Evolutionary conservation across 2,113 vertebrate genomes (phyloP).

Genomic region (Calyptomena viridis): DNA sequence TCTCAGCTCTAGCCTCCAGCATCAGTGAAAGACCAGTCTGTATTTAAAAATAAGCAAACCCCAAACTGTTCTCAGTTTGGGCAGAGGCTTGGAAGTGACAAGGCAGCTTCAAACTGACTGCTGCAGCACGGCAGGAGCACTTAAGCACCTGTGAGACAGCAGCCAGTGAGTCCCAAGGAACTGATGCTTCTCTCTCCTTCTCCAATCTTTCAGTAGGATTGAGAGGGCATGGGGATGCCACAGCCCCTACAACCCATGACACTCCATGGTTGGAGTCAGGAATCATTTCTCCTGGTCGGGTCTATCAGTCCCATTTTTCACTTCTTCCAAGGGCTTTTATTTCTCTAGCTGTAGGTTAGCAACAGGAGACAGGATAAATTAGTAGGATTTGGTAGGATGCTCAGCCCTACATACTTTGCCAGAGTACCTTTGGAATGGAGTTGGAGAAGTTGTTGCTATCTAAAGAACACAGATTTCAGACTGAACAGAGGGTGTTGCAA

Average conservation of each 20-base stretch:
- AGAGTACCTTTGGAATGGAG: neutral
- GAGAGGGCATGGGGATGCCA: neutral
- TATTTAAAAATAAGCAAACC: neutral
- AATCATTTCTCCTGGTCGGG: neutral
- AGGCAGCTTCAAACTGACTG: neutral
- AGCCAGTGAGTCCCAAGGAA: neutral
- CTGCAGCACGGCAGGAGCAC: fast-evolving
- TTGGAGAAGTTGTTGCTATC: neutral
- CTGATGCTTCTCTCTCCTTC: neutral
- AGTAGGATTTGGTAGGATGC: neutral
- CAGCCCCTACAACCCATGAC: neutral
- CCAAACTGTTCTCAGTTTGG: neutral
- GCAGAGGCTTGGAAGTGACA: neutral
- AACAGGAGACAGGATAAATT: neutral
- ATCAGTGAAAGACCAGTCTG: neutral
- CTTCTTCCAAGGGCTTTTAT: neutral
- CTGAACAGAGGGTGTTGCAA: neutral
- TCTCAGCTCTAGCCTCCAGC: neutral
- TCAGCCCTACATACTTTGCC: neutral
- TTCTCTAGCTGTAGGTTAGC: neutral
- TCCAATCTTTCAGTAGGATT: neutral
- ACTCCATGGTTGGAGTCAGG: neutral
- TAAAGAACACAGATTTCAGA: neutral
- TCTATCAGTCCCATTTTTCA: neutral
- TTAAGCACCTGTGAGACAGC: neutral